Conservation (phyloP, 2,888 invertebrate species). For the Coecobrya sp. region DNA sequence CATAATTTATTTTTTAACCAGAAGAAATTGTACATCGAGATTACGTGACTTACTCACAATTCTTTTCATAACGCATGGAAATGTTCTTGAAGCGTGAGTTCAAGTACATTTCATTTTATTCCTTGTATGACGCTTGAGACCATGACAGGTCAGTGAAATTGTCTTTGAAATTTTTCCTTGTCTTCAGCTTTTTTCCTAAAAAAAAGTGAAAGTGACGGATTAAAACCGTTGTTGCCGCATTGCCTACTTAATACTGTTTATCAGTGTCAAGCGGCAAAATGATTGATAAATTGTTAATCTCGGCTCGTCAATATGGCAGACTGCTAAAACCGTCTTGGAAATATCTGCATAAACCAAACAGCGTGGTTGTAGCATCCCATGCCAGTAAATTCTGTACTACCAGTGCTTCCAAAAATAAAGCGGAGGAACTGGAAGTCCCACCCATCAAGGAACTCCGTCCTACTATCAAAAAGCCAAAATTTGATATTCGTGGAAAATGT, state of each 20-base stretch:
- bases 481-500: slow-evolving; percentile 77
- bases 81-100: not conserved
- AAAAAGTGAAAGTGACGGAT: too few relatives aligned
- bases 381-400: not conserved
- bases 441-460: slow-evolving; percentile 70
- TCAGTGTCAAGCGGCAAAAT: slow-evolving; percentile 22
- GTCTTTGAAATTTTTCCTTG: not conserved
- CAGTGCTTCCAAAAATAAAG: slow-evolving; percentile 44
- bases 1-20: not conserved
- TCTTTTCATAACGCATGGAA: not conserved
- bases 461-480: slow-evolving; percentile 67
- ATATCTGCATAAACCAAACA: slow-evolving; percentile 12
- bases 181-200: too few relatives aligned
- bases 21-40: not conserved
- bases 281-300: slow-evolving; percentile 47
- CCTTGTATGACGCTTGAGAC: not conserved
- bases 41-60: too few relatives aligned
- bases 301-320: slow-evolving; percentile 35
- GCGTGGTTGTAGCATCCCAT: not conserved
- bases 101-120: not conserved
- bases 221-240: too few relatives aligned
- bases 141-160: not conserved
- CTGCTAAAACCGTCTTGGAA: slow-evolving; percentile 56
- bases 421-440: slow-evolving; percentile 66
- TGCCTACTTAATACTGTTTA: too few relatives aligned